Conservation (phyloP, 64 coral and sea anemone species). For the Montipora foliosa region DNA sequence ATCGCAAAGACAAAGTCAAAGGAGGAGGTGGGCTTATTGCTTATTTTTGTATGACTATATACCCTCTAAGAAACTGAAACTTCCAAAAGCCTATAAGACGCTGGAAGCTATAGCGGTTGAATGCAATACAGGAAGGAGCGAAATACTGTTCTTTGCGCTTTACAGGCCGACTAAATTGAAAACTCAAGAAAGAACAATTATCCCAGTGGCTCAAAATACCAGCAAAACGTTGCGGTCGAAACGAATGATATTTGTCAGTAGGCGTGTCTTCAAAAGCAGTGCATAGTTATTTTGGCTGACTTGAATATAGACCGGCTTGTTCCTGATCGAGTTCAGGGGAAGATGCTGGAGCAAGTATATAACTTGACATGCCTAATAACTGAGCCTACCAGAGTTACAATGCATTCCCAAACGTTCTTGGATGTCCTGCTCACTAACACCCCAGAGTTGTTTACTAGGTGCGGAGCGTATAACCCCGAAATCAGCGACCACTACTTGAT, state of each 20-base stretch:
- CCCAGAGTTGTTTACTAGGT: slow-evolving; percentile 3
- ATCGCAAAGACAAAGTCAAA: too few relatives aligned
- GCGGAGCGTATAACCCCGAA: background rate
- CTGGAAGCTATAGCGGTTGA: too few relatives aligned
- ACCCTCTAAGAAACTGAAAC: too few relatives aligned
- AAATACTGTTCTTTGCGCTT: too few relatives aligned
- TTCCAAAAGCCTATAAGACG: too few relatives aligned
- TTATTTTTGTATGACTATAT: too few relatives aligned
- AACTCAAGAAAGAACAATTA: too few relatives aligned
- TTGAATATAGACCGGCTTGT: slow-evolving; percentile 49
- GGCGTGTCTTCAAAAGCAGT: background rate
- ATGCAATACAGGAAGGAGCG: too few relatives aligned
- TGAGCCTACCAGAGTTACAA: slow-evolving; percentile 45
- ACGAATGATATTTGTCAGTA: background rate
- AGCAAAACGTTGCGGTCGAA: too few relatives aligned
- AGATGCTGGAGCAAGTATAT: slow-evolving; percentile 51
- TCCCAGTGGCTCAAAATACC: too few relatives aligned
- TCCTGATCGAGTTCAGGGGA: slow-evolving; percentile 7
- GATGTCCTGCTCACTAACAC: slow-evolving; percentile 49
- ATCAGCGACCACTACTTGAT: background rate
- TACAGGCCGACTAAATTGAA: too few relatives aligned
- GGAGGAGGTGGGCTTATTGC: too few relatives aligned
- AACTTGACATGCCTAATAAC: slow-evolving; percentile 42
- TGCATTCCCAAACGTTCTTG: slow-evolving; percentile 8
- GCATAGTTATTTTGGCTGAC: slow-evolving; percentile 17